These are phyloP conservation scores for Megalops cyprinoides DNA, from an alignment of 2,797 vertebrate species.

Conservation along the genomic window DNA sequence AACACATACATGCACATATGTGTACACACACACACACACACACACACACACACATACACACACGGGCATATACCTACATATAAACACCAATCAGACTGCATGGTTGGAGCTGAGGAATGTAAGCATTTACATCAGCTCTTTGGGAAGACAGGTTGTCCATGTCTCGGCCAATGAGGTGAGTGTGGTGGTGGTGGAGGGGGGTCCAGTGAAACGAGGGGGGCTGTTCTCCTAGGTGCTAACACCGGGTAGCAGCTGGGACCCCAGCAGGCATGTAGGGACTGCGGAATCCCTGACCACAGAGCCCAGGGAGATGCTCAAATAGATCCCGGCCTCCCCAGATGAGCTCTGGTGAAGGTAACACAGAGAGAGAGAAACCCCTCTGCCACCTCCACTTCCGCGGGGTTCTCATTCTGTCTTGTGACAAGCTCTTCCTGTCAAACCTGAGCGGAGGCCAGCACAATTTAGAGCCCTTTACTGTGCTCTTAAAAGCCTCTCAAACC, in stretches of 20 bases:
- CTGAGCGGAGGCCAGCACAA: not conserved
- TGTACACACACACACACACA: constrained; percentile 18
- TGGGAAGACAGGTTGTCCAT: constrained; percentile 45
- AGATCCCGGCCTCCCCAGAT: not conserved
- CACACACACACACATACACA: constrained; percentile 23
- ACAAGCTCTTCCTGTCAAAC: constrained; percentile 3
- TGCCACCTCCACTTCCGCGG: not conserved
- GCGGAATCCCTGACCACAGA: not conserved
- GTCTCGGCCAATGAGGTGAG: not conserved
- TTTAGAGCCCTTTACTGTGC: not conserved
- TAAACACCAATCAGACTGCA: constrained; percentile 35
- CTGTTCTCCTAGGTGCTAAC: constrained; percentile 62
- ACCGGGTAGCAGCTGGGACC: constrained; percentile 65
- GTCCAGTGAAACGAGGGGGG: not conserved
- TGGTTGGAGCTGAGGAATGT: constrained; percentile 54
- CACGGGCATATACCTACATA: constrained; percentile 54
- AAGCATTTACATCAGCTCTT: constrained; percentile 70
- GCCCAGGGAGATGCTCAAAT: not conserved
- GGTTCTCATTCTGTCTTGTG: not conserved
- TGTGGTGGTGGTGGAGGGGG: constrained; percentile 7
- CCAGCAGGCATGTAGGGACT: constrained; percentile 55
- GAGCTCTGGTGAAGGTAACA: not conserved
- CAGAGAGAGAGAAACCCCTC: constrained; percentile 21
- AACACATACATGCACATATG: constrained; percentile 19
- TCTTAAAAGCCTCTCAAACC: not conserved